Percentiles rank a stretch among this genome's conserved stretches.
These are phyloP conservation scores for Phyllostomus discolor DNA, from an alignment of 2,113 vertebrate species.

Conservation along the genomic window DNA sequence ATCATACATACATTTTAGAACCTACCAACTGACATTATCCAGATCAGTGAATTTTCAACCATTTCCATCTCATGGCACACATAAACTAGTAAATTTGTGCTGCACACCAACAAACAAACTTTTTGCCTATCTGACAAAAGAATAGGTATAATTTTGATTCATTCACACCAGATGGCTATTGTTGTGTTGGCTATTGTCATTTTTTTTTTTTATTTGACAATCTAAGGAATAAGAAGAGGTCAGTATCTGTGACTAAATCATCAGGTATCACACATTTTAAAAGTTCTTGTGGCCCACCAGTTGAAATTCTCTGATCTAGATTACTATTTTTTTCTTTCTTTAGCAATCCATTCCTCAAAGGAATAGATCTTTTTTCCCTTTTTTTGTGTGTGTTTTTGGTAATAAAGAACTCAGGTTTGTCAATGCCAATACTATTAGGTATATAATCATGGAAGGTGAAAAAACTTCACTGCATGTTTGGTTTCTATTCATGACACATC, in stretches of 20 bases:
- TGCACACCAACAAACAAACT: not conserved
- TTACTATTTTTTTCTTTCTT: slow-evolving; percentile 19
- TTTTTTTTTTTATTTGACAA: not conserved
- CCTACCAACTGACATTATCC: not conserved
- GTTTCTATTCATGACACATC: not conserved
- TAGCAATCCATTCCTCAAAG: not conserved
- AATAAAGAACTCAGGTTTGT: not conserved
- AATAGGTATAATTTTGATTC: not conserved
- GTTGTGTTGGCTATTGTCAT: not conserved
- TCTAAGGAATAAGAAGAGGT: not conserved
- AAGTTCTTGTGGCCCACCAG: not conserved
- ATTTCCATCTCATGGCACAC: not conserved
- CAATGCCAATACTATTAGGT: not conserved
- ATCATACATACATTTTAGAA: not conserved
- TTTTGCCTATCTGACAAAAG: not conserved
- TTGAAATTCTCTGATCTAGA: not conserved
- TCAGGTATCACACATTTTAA: not conserved
- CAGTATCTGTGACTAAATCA: not conserved
- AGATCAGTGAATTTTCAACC: not conserved
- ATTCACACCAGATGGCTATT: not conserved
- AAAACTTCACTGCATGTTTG: not conserved
- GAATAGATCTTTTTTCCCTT: no score
- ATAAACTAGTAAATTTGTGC: not conserved
- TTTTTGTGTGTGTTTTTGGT: not conserved
- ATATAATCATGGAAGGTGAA: not conserved